Conservation (phyloP, 2,113 vertebrate genomes). For the Ptychochromis oligacanthus region DNA sequence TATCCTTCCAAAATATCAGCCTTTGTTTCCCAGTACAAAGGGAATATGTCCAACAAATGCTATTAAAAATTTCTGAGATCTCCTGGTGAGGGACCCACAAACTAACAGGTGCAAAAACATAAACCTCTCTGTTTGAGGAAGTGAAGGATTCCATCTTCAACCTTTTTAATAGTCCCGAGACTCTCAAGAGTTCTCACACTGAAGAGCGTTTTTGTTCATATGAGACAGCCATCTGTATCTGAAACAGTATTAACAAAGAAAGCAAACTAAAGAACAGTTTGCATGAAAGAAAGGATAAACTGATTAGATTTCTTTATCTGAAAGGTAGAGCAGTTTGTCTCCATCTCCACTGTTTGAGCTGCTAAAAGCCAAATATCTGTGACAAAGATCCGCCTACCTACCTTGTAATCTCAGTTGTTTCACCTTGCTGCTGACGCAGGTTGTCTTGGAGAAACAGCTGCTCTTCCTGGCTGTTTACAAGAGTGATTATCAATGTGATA, state of each 20-base stretch:
- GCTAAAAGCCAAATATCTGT: constrained; percentile 49
- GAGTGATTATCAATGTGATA: constrained; percentile 43
- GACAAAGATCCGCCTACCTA: constrained; percentile 28
- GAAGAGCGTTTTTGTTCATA: background rate
- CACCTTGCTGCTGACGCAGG: constrained; percentile 54
- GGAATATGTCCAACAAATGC: background rate
- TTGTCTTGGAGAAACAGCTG: constrained; percentile 48
- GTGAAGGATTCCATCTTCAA: background rate
- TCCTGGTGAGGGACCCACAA: constrained; percentile 34
- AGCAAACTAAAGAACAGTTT: background rate
- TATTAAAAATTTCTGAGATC: background rate
- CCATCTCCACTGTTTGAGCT: constrained; percentile 12
- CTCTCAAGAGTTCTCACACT: background rate
- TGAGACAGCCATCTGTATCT: too few relatives aligned
- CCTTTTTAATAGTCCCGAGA: background rate
- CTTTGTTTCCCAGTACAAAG: background rate
- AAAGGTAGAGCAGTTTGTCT: constrained; percentile 1
- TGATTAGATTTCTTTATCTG: background rate
- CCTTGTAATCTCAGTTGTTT: constrained; percentile 51
- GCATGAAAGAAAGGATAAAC: constrained; percentile 3
- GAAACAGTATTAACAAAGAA: background rate
- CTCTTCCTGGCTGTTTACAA: constrained; percentile 14
- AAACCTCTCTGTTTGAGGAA: background rate
- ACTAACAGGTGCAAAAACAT: constrained; percentile 56
- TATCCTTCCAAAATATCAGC: background rate